phyloP scores from a whole-genome alignment of 2,113 vertebrate species.

The Sebastes schlegelii region DNA sequence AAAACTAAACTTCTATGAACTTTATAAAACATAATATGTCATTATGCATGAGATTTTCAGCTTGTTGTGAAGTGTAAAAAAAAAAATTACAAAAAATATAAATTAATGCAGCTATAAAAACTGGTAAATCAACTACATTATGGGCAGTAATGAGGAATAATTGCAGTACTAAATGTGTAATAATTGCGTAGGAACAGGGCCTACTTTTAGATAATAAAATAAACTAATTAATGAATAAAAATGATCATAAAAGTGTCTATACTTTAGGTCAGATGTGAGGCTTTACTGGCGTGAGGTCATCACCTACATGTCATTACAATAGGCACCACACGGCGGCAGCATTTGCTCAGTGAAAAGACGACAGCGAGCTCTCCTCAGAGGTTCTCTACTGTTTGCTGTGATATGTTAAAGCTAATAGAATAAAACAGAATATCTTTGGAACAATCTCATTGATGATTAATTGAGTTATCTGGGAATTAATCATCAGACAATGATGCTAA shows the following conservation, averaged over 20 bases:
- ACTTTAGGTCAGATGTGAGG: background rate
- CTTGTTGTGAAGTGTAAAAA: background rate
- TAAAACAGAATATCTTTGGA: background rate
- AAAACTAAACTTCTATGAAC: background rate
- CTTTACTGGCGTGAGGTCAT: background rate
- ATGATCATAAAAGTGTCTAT: background rate
- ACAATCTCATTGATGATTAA: background rate
- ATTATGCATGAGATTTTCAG: background rate
- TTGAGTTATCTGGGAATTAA: background rate
- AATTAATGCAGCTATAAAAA: background rate
- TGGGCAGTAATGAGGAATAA: background rate
- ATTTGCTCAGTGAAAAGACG: conserved; percentile 18
- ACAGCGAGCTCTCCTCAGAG: background rate
- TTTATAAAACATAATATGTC: background rate
- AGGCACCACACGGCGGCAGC: conserved; percentile 49
- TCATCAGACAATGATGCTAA: background rate
- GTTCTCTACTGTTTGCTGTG: background rate
- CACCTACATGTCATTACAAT: background rate
- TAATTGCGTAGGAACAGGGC: background rate
- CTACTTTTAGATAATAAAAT: background rate
- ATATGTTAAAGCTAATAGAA: background rate
- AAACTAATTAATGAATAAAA: background rate
- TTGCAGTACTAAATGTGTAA: background rate
- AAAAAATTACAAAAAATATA: background rate
- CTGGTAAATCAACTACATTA: background rate